Evolutionary conservation across 2,113 vertebrate genomes (phyloP).

Genomic region (Zosterops borbonicus): DNA sequence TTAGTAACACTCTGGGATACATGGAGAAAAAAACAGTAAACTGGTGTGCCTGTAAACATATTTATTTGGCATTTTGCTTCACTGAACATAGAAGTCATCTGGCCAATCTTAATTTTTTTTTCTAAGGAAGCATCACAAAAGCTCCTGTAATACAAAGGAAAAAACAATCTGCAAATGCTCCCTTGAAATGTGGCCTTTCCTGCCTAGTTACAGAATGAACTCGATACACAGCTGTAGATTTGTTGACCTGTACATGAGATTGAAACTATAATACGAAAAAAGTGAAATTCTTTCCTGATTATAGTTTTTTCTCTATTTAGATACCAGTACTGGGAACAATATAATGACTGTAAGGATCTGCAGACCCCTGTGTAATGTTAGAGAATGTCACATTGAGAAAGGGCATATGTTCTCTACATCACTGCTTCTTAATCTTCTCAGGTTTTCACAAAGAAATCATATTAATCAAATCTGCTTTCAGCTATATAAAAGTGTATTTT

Average conservation of each 20-base stretch:
- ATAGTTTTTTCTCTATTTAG: conserved; percentile 59
- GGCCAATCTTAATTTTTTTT: conserved; percentile 59
- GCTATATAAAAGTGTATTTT: conserved; percentile 71
- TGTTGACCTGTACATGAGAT: conserved; percentile 69
- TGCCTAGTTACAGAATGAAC: conserved; percentile 64
- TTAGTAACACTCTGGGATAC: conserved; percentile 37
- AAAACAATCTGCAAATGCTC: conserved; percentile 68
- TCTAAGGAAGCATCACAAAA: conserved; percentile 54
- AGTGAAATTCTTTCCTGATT: conserved; percentile 50
- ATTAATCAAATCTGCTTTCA: conserved; percentile 81
- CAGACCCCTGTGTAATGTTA: conserved; percentile 42
- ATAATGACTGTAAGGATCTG: conserved; percentile 65
- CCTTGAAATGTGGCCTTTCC: conserved; percentile 71
- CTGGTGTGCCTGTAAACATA: conserved; percentile 26
- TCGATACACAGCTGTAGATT: conserved; percentile 67
- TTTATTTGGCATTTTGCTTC: conserved; percentile 71
- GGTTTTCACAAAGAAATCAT: conserved; percentile 78
- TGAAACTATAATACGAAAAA: conserved; percentile 64
- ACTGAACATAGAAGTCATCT: conserved; percentile 60
- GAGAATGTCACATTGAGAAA: conserved; percentile 71
- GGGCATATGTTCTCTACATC: conserved; percentile 63
- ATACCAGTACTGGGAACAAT: conserved; percentile 58
- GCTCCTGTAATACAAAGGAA: conserved; percentile 12
- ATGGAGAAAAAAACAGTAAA: conserved; percentile 52
- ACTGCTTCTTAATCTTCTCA: conserved; percentile 79